Conservation (phyloP, 2,113 vertebrate species). For the Caranx melampygus region DNA sequence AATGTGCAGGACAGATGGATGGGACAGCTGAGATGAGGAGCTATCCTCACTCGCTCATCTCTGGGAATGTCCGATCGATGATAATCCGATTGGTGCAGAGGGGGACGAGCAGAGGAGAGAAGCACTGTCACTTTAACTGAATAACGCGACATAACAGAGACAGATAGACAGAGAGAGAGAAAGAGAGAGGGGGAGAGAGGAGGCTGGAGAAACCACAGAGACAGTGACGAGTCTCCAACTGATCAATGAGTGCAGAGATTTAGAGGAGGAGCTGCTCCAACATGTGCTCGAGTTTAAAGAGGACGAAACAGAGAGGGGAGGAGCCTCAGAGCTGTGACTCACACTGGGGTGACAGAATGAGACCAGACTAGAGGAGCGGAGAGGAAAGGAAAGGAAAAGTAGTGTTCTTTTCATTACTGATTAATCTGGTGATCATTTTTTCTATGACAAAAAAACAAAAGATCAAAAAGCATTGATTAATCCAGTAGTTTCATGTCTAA, state of each 20-base stretch:
- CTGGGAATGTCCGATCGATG: constrained; percentile 56
- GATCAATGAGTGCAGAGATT: background rate
- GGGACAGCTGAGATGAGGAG: constrained; percentile 15
- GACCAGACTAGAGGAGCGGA: background rate
- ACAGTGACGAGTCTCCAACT: too few relatives aligned
- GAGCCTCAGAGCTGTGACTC: constrained; percentile 35
- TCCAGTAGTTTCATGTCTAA: too few relatives aligned
- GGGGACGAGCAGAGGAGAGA: constrained; percentile 31
- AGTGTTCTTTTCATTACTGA: too few relatives aligned
- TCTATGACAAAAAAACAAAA: too few relatives aligned
- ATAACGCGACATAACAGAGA: constrained; percentile 42
- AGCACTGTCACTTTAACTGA: constrained; percentile 51
- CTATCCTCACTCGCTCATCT: constrained; percentile 44
- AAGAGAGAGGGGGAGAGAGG: background rate
- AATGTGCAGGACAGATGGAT: constrained; percentile 1
- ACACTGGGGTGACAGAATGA: constrained; percentile 6
- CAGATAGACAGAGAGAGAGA: constrained; percentile 7
- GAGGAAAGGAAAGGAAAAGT: too few relatives aligned
- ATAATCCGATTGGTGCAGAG: constrained; percentile 39
- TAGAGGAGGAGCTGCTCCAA: background rate
- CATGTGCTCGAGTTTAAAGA: background rate
- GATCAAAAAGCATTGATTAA: too few relatives aligned
- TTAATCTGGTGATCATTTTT: too few relatives aligned
- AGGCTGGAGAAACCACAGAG: background rate
- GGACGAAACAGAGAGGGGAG: constrained; percentile 18